Evolutionary conservation across 2,888 invertebrate species (phyloP).

Genomic region (Galerucella nymphaeae): DNA sequence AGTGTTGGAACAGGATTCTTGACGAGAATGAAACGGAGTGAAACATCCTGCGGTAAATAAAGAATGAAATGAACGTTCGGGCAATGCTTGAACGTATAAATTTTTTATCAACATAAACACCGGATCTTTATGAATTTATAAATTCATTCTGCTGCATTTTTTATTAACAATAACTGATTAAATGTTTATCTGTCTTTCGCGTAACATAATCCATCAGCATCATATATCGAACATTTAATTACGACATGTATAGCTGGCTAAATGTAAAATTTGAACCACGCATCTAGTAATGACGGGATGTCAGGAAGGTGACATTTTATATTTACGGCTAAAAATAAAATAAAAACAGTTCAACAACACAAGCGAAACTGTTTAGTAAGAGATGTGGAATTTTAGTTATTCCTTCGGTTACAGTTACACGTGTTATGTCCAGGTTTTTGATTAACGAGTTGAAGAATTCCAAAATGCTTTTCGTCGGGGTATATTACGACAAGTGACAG

Average conservation of each 20-base stretch:
- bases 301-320: slow-evolving; percentile 22
- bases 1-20: not conserved
- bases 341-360: slow-evolving; percentile 15
- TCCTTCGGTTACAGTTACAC: slow-evolving; percentile 19
- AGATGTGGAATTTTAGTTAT: slow-evolving; percentile 23
- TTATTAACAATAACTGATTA: not conserved
- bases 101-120: too few relatives aligned
- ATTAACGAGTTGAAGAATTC: slow-evolving; percentile 21
- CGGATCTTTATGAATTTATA: too few relatives aligned
- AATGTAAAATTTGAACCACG: slow-evolving; percentile 8
- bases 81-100: too few relatives aligned
- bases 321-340: slow-evolving; percentile 26
- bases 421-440: slow-evolving; percentile 21
- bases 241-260: slow-evolving; percentile 3
- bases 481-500: not conserved
- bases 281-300: slow-evolving; percentile 24
- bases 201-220: slow-evolving; percentile 8
- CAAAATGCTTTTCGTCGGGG: not conserved
- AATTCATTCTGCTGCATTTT: not conserved
- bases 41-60: not conserved
- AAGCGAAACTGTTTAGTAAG: slow-evolving; percentile 1
- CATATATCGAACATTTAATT: not conserved
- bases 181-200: not conserved
- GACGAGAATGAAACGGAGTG: not conserved
- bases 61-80: not conserved